Base-by-base conservation (phyloP, 92 coral and sea anemone species). In the Desmophyllum pertusum region DNA sequence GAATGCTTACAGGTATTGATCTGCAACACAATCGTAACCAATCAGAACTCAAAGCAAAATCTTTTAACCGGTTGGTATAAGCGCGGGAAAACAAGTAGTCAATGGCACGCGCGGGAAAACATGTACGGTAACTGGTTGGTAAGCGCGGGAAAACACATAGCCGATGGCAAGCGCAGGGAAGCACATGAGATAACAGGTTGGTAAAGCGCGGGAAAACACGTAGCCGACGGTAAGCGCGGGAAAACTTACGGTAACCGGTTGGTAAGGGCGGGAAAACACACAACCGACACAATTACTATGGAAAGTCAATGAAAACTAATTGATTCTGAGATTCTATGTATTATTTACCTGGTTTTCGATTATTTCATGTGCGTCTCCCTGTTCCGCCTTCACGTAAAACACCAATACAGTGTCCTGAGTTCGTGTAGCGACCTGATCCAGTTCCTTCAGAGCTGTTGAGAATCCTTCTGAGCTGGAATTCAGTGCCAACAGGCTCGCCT, bases 321-420 rank as follows among this genome's bases (percentile, higher is more conserved):
- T 19, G 36, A 29, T 29, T 19, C 75, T 23, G 11, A 15, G 37
- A 11, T 15, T 3, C 27, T 68, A 33, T 33, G 21, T 6, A 62
- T 41, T 14, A 64, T 75, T 63, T 18, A 45, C 81, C 80, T 73
- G 76, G 38, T 76, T 76, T 19, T 76, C 94, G 6, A 96, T 85
- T 73, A 96, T 94, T 6, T 89, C 91, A 52, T 88, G 92, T 15
- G 98, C 94, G 17, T 93, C 93, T 30, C 92, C 90, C 63, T 96
- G 99, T 39, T 91, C 98, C 36, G 91, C 77, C 88, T 92, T 96
- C 85, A 96, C 95, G 79, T 96, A 96, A 31, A 96, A 91, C 78
- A 96, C 97, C 70, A 86, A 89, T 65, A 92, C 99, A 0, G 97
- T 96, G 81, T 96, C 99, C 83, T 92, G 98, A 36, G 93, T 90